These are phyloP conservation scores for Drosophila ohnishii DNA, from an alignment of 1,140 invertebrate genomes.

Conservation along the genomic window DNA sequence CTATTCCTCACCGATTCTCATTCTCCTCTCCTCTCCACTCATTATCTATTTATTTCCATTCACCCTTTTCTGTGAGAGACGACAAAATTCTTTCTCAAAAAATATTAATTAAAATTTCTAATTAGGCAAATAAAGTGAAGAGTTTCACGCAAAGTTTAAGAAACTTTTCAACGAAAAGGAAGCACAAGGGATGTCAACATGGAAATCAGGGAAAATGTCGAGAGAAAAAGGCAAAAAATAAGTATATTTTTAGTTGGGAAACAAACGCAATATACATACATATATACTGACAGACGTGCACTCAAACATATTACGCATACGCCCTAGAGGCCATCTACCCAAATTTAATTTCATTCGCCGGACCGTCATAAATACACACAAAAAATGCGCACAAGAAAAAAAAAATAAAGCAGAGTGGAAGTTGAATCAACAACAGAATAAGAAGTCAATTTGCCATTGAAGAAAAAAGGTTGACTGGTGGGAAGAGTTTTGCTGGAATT, in stretches of 20 bases:
- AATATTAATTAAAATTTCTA: conserved; percentile 46
- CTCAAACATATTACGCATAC: conserved; percentile 62
- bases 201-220: conserved; percentile 21
- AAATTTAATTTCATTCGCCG: conserved; percentile 58
- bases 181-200: neutral
- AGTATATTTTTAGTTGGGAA: conserved; percentile 40
- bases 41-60: neutral
- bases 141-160: conserved; percentile 31
- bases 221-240: neutral
- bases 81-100: conserved; percentile 7
- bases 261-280: conserved; percentile 22
- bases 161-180: conserved; percentile 24
- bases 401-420: neutral
- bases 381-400: conserved; percentile 36
- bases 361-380: conserved; percentile 53
- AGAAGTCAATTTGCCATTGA: conserved; percentile 14
- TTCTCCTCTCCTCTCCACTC: neutral
- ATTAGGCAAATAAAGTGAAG: conserved; percentile 22
- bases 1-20: neutral
- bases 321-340: conserved; percentile 51
- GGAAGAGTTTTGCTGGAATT: conserved; percentile 3
- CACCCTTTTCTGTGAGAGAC: neutral
- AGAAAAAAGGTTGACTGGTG: conserved; percentile 15
- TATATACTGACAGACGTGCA: conserved; percentile 3
- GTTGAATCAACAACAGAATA: conserved; percentile 16